Evolutionary conservation across 2,888 invertebrate species (phyloP).

Genomic region (Lordiphosa andalusiaca): DNA sequence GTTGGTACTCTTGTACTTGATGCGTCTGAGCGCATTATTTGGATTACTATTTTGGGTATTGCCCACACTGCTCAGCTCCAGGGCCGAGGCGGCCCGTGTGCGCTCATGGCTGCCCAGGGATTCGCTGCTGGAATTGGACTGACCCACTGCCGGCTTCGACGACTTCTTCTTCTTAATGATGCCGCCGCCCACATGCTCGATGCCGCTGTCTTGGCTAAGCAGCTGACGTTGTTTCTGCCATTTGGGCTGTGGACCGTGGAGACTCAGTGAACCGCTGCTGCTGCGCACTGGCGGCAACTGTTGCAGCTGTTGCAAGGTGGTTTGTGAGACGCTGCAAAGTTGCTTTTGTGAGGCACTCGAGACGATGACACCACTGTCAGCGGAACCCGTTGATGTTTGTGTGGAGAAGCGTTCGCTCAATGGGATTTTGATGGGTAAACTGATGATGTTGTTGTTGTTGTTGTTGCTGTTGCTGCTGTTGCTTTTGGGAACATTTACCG

Average conservation of each 20-base stretch:
- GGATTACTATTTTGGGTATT: constrained; percentile 4
- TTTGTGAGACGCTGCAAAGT: constrained; percentile 38
- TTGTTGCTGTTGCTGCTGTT: constrained; percentile 21
- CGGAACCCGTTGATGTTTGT: constrained; percentile 78
- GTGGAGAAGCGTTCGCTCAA: constrained; percentile 76
- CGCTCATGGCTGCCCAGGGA: constrained; percentile 67
- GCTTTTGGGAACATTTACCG: constrained; percentile 30
- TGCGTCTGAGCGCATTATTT: constrained; percentile 47
- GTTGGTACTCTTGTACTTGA: constrained; percentile 75
- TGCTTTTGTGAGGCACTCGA: constrained; percentile 56
- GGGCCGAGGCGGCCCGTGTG: constrained; percentile 55
- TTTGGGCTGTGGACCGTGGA: constrained; percentile 66
- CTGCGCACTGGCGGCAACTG: constrained; percentile 67
- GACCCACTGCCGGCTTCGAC: constrained; percentile 26
- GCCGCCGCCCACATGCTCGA: constrained; percentile 59
- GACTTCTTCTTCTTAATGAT: constrained; percentile 4
- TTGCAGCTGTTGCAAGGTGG: constrained; percentile 49
- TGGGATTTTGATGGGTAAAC: constrained; percentile 77
- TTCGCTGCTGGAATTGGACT: constrained; percentile 71
- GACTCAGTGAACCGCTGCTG: constrained; percentile 74
- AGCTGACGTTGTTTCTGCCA: constrained; percentile 59
- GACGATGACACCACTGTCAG: constrained; percentile 76
- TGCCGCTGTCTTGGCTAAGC: constrained; percentile 80
- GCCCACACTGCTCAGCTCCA: constrained; percentile 56
- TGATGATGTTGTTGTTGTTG: constrained; percentile 49